These are phyloP conservation scores for Anoplophora glabripennis DNA, from an alignment of 1,140 invertebrate genomes.

Conservation along the genomic window DNA sequence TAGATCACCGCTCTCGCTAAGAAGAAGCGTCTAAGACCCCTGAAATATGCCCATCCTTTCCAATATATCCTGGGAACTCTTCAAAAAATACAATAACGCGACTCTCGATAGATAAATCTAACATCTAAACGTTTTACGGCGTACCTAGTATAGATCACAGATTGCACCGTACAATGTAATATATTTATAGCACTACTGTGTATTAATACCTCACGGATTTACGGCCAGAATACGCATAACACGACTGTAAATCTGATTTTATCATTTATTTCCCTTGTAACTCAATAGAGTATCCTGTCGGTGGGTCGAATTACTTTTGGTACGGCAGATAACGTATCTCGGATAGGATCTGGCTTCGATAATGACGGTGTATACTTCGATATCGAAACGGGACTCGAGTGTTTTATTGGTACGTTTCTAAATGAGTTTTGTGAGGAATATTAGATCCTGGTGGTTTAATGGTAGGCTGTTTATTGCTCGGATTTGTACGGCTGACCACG, in stretches of 20 bases:
- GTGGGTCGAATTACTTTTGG: no score
- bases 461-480: background rate
- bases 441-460: background rate
- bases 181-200: constrained; percentile 10
- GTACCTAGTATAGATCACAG: background rate
- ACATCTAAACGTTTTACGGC: background rate
- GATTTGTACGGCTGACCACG: no score
- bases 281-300: background rate
- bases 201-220: constrained; percentile 7
- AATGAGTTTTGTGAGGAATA: background rate
- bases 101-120: constrained; percentile 4
- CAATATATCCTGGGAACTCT: constrained; percentile 4
- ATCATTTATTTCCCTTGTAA: constrained; percentile 1
- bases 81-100: constrained; percentile 3
- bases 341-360: no score
- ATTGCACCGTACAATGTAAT: constrained; percentile 8
- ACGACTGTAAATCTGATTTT: constrained; percentile 1
- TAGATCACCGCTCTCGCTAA: no score
- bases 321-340: no score
- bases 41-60: no score
- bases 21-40: no score
- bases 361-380: background rate
- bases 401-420: background rate
- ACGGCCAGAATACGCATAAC: background rate
- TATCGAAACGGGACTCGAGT: background rate